phyloP scores from a whole-genome alignment of 2,888 invertebrate species.

The Dasypolia templi region DNA sequence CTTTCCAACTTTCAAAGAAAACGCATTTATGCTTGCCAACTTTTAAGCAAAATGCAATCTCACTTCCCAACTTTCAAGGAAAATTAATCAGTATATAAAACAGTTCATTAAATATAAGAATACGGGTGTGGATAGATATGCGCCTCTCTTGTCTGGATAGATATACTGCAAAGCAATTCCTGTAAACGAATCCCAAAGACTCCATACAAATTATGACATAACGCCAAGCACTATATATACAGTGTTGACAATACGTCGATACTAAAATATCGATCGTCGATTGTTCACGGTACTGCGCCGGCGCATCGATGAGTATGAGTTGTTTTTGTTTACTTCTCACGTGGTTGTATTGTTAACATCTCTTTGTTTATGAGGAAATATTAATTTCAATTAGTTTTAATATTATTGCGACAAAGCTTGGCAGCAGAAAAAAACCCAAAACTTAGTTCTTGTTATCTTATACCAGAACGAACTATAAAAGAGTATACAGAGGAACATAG shows the following conservation, averaged over 20 bases:
- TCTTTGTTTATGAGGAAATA: neutral
- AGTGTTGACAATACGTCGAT: constrained; percentile 44
- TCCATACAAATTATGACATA: constrained; percentile 28
- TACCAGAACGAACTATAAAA: neutral
- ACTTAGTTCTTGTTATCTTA: neutral
- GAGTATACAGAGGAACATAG: neutral
- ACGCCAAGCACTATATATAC: constrained; percentile 12
- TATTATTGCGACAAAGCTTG: neutral
- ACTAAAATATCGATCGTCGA: constrained; percentile 56
- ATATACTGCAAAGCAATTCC: neutral
- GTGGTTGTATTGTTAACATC: constrained; percentile 2
- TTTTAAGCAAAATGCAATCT: no score
- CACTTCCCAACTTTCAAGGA: no score
- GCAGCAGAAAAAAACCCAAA: neutral
- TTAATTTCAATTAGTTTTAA: neutral
- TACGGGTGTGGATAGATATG: no score
- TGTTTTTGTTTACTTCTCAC: constrained; percentile 41
- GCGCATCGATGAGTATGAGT: constrained; percentile 40
- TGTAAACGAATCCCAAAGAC: neutral
- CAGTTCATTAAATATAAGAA: neutral
- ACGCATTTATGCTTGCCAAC: no score
- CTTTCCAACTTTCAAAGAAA: no score
- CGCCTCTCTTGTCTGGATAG: no score
- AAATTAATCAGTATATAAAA: neutral
- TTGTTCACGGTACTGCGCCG: constrained; percentile 42